Percentiles rank a stretch among this genome's conserved stretches.
These are phyloP conservation scores for Amblyteles armatorius DNA, from an alignment of 2,888 invertebrate species.

Conservation along the genomic window DNA sequence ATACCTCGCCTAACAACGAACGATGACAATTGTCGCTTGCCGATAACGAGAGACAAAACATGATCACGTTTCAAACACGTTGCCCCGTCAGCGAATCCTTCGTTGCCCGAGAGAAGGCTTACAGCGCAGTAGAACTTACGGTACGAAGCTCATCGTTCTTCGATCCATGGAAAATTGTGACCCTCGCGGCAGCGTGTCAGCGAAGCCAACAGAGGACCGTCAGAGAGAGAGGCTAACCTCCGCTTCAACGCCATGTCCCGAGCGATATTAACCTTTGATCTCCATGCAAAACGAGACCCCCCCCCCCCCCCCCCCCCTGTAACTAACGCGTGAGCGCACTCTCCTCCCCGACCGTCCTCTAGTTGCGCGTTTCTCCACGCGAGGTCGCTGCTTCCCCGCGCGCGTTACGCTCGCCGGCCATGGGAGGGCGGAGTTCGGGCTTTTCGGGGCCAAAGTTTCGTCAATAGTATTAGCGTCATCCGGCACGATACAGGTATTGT, in stretches of 20 bases:
- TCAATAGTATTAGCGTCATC: constrained; percentile 29
- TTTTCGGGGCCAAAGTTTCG: constrained; percentile 10
- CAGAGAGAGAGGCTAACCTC: constrained; percentile 30
- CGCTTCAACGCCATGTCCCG: constrained; percentile 45
- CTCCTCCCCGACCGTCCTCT: constrained; percentile 9
- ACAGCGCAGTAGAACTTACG: background rate
- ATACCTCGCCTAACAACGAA: background rate
- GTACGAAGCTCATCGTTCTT: constrained; percentile 29
- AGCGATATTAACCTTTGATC: constrained; percentile 71
- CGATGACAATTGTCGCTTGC: background rate
- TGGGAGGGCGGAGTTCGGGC: constrained; percentile 1
- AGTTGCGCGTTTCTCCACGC: constrained; percentile 44
- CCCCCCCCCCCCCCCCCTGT: constrained; percentile 55
- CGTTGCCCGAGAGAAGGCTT: background rate
- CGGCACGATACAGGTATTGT: background rate
- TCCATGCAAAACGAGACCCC: constrained; percentile 68
- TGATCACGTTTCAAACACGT: background rate
- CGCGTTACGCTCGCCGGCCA: constrained; percentile 46
- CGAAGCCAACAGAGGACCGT: constrained; percentile 14
- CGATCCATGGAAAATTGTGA: constrained; percentile 57
- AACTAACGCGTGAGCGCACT: constrained; percentile 42
- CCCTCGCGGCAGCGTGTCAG: constrained; percentile 4
- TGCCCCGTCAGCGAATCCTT: background rate
- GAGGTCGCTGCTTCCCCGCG: constrained; percentile 25
- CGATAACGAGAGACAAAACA: background rate